These are phyloP conservation scores for Lasioglossum vierecki DNA, from an alignment of 2,888 invertebrate species.

Conservation along the genomic window DNA sequence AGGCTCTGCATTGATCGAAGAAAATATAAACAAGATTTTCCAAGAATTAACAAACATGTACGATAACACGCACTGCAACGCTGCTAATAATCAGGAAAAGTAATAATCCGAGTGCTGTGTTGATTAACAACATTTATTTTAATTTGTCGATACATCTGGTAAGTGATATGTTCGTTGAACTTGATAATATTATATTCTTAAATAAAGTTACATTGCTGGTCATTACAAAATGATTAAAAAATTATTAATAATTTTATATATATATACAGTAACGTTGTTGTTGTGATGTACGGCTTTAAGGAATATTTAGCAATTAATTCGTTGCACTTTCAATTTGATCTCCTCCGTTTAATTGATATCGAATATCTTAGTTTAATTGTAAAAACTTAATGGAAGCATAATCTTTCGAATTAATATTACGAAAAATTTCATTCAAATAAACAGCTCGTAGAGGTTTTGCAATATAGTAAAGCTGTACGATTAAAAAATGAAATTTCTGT, in stretches of 20 bases:
- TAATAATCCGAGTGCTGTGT: slow-evolving; percentile 3
- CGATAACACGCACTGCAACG: neutral
- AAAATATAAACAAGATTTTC: slow-evolving; percentile 32
- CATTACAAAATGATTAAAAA: slow-evolving; percentile 45
- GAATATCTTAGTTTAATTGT: neutral
- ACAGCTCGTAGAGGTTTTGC: slow-evolving; percentile 1
- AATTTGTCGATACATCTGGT: slow-evolving; percentile 39
- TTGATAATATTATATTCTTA: slow-evolving; percentile 37
- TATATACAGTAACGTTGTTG: slow-evolving; percentile 32
- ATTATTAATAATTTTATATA: slow-evolving; percentile 44
- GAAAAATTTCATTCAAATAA: neutral
- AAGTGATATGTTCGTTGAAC: slow-evolving; percentile 23
- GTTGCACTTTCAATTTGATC: slow-evolving; percentile 33
- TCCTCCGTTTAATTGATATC: neutral
- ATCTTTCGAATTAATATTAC: neutral
- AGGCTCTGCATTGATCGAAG: slow-evolving; percentile 7
- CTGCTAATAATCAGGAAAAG: neutral
- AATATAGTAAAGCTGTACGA: neutral
- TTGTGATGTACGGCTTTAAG: slow-evolving; percentile 12
- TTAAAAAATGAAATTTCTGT: slow-evolving; percentile 10
- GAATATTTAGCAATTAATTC: slow-evolving; percentile 36
- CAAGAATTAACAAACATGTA: slow-evolving; percentile 12
- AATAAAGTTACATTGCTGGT: slow-evolving; percentile 48
- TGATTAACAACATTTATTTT: slow-evolving; percentile 47
- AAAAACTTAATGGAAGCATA: slow-evolving; percentile 1